phyloP scores from a whole-genome alignment of 2,797 vertebrate species.

The Huso huso region DNA sequence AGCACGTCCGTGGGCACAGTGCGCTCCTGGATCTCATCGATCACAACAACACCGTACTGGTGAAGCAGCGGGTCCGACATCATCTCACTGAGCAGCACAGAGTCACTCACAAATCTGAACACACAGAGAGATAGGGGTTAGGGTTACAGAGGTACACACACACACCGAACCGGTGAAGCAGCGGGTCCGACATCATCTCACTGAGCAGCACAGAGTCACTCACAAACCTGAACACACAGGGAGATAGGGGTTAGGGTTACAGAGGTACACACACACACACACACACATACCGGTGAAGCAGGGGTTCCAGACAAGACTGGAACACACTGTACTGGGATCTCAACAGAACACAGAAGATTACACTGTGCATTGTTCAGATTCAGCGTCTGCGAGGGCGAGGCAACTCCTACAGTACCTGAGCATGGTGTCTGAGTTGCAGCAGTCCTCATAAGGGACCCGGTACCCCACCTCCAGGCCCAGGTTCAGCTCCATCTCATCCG shows the following conservation, averaged over 20 bases:
- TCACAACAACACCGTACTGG: slow-evolving; percentile 70
- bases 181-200: slow-evolving; percentile 82
- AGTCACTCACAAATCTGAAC: slow-evolving; percentile 77
- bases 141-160: too few relatives aligned
- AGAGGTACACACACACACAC: too few relatives aligned
- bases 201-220: slow-evolving; percentile 78
- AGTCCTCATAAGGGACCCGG: slow-evolving; percentile 81
- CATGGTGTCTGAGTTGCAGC: slow-evolving; percentile 79
- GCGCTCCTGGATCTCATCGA: slow-evolving; percentile 87
- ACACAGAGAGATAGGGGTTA: too few relatives aligned
- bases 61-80: slow-evolving; percentile 78
- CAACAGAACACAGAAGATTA: neutral
- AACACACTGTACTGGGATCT: neutral
- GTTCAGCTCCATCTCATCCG: slow-evolving; percentile 93
- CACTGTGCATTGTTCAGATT: too few relatives aligned
- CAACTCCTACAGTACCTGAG: slow-evolving; percentile 62
- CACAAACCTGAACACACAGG: slow-evolving; percentile 62
- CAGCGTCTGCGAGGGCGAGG: too few relatives aligned
- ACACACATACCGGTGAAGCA: too few relatives aligned
- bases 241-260: neutral
- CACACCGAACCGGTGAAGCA: slow-evolving; percentile 65
- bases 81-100: slow-evolving; percentile 81
- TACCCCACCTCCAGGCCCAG: slow-evolving; percentile 91
- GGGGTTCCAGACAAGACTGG: too few relatives aligned
- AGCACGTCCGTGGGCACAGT: slow-evolving; percentile 80